Conservation (phyloP, 2,888 invertebrate species). For the Fragum sueziense region DNA sequence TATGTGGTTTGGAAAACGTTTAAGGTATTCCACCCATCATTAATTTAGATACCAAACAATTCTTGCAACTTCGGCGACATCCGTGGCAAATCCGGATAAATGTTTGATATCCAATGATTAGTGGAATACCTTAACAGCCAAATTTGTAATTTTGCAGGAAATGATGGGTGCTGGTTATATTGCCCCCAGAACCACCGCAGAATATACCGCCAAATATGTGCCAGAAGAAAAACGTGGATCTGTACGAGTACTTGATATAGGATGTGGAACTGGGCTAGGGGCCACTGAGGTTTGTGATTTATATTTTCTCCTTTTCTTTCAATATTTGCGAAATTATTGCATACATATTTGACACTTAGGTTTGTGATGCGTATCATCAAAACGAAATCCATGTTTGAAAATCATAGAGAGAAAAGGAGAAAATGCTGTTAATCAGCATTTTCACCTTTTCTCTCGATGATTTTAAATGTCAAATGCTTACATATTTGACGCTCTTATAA, state of each 20-base stretch:
- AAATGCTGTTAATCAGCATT: constrained; percentile 1
- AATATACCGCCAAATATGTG: background rate
- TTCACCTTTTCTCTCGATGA: background rate
- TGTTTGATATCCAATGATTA: no score
- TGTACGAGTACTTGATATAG: constrained; percentile 1
- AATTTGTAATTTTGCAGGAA: constrained; percentile 4
- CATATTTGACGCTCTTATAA: background rate
- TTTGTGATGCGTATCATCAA: no score
- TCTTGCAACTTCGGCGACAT: no score
- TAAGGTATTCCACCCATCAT: no score
- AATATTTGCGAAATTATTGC: background rate
- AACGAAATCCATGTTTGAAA: background rate
- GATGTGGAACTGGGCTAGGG: constrained; percentile 5
- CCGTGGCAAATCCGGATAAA: no score
- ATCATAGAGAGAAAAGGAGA: constrained; percentile 1
- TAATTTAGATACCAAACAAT: no score
- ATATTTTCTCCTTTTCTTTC: no score
- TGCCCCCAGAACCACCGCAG: background rate
- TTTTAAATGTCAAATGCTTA: background rate
- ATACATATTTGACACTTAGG: background rate
- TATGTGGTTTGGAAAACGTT: no score
- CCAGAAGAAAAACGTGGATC: background rate
- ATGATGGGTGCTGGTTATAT: background rate
- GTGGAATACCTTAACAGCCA: no score
- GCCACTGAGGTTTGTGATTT: background rate